Percentiles rank a stretch among this genome's conserved stretches.
Evolutionary conservation across 2,888 invertebrate genomes (phyloP).

Genomic region (Unio delphinus): DNA sequence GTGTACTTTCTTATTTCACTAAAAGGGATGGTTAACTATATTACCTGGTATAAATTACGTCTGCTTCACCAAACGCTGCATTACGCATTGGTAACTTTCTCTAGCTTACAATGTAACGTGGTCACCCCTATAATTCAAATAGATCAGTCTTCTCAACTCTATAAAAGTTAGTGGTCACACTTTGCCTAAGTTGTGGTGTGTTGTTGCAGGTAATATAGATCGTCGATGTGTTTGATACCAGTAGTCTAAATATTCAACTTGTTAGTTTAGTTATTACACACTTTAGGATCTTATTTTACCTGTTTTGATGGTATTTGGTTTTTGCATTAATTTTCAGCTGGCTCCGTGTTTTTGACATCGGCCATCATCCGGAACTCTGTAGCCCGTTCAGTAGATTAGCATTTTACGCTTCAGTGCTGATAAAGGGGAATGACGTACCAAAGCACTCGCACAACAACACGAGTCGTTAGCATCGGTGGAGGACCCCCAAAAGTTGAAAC

Average conservation of each 20-base stretch:
- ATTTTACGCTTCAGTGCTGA: no score
- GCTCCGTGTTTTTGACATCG: not conserved
- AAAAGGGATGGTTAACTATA: no score
- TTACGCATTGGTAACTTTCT: no score
- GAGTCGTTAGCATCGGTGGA: constrained; percentile 50
- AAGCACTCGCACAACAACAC: constrained; percentile 42
- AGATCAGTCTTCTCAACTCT: constrained; percentile 2
- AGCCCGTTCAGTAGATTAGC: no score
- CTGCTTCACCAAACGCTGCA: no score
- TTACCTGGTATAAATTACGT: no score
- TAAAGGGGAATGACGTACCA: no score
- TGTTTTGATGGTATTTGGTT: not conserved
- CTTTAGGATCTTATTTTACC: not conserved
- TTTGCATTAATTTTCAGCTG: not conserved
- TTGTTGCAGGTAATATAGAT: constrained; percentile 1
- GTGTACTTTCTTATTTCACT: no score
- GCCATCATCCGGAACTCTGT: no score
- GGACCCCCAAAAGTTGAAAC: constrained; percentile 50
- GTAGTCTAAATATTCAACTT: not conserved
- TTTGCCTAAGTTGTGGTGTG: not conserved
- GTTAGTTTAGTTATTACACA: not conserved
- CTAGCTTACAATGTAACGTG: constrained; percentile 6
- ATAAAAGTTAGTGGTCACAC: constrained; percentile 3
- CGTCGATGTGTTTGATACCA: not conserved
- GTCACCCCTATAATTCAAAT: not conserved